Conservation (phyloP, 2,113 vertebrate genomes). For the Corapipo altera region DNA sequence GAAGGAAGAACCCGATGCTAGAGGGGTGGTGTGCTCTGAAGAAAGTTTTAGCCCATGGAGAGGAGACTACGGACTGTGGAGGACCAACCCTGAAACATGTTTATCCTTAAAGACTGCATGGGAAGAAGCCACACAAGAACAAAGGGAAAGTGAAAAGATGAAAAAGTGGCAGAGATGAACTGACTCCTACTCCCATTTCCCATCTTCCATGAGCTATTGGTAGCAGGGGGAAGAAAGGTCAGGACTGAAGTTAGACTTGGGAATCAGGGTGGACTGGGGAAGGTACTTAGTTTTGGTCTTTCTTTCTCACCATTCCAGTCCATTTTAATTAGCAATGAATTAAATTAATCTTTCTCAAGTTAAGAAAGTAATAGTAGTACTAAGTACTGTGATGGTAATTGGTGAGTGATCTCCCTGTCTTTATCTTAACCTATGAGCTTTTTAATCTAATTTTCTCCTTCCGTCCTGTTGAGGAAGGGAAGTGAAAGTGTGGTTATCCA, state of each 20-base stretch:
- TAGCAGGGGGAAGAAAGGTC: not conserved
- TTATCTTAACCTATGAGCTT: not conserved
- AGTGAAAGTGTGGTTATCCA: not conserved
- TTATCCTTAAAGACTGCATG: not conserved
- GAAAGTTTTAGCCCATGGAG: not conserved
- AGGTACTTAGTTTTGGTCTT: not conserved
- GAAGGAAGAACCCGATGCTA: not conserved
- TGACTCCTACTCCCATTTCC: not conserved
- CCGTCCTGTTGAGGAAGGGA: not conserved
- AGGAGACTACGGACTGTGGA: not conserved
- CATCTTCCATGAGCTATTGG: not conserved
- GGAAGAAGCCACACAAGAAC: not conserved
- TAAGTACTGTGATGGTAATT: not conserved
- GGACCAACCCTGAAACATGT: fast-evolving
- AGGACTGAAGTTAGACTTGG: not conserved
- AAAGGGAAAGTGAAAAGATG: not conserved
- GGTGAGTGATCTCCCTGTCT: not conserved
- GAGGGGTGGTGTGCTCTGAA: not conserved
- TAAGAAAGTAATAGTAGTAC: not conserved
- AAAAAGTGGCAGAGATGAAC: not conserved
- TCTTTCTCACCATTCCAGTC: not conserved
- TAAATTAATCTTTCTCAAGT: not conserved
- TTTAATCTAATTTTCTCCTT: not conserved
- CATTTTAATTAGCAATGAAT: not conserved
- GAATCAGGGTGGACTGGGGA: not conserved